Percentiles rank a stretch among this genome's conserved stretches.
phyloP scores from a whole-genome alignment of 1,140 invertebrate genomes.

The Helicoverpa zea region DNA sequence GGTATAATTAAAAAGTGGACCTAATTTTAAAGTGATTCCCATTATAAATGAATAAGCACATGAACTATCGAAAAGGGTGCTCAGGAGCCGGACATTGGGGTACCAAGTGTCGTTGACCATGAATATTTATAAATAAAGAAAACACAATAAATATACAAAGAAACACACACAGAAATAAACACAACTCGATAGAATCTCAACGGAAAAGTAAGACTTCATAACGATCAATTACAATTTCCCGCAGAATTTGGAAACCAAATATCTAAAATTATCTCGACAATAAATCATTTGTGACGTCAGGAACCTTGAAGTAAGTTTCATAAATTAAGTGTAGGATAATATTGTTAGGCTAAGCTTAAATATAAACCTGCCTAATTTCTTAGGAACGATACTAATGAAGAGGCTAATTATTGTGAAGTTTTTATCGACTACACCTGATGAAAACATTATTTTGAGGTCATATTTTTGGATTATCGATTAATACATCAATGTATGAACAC shows the following conservation, averaged over 20 bases:
- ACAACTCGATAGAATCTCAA: background rate
- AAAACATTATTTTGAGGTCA: no score
- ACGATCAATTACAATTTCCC: slow-evolving; percentile 7
- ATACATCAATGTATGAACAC: background rate
- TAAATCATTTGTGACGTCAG: slow-evolving; percentile 8
- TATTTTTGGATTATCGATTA: background rate
- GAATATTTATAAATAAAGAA: background rate
- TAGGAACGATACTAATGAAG: background rate
- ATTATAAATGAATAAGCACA: no score
- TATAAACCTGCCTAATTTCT: slow-evolving; percentile 22
- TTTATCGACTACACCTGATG: background rate
- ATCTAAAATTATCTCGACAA: slow-evolving; percentile 11
- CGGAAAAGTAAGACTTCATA: background rate
- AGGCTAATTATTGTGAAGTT: background rate
- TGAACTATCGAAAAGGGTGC: no score
- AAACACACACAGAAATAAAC: background rate
- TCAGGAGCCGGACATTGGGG: no score
- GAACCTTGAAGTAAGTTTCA: slow-evolving; percentile 24
- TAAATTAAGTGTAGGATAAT: slow-evolving; percentile 29
- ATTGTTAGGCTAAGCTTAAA: slow-evolving; percentile 8
- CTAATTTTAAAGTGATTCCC: no score
- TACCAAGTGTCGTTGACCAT: no score
- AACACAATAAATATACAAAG: background rate
- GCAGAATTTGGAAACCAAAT: background rate
- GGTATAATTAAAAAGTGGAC: no score